These are phyloP conservation scores for Furcifer pardalis DNA, from an alignment of 2,797 vertebrate genomes.

Conservation along the genomic window DNA sequence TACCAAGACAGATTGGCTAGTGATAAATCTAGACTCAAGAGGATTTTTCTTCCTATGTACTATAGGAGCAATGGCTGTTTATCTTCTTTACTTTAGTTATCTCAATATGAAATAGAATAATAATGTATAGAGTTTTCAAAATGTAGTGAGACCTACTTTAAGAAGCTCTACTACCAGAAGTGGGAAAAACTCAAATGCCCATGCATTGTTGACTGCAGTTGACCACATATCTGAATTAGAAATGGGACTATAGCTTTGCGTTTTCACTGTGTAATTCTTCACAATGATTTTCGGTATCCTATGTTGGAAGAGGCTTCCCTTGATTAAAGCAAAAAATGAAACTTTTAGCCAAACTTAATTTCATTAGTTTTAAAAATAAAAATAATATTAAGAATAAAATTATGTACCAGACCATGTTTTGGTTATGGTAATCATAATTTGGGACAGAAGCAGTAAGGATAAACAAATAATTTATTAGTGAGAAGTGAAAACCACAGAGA, in stretches of 20 bases:
- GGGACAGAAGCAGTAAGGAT: no score
- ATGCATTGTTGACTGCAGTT: not conserved
- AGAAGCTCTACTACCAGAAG: not conserved
- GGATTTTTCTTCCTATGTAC: not conserved
- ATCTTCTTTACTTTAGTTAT: not conserved
- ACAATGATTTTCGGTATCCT: not conserved
- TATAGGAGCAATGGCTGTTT: not conserved
- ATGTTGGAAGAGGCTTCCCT: not conserved
- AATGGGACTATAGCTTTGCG: not conserved
- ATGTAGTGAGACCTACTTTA: not conserved
- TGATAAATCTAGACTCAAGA: not conserved
- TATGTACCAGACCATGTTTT: not conserved
- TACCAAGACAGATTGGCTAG: not conserved
- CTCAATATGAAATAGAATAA: not conserved
- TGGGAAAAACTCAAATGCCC: not conserved
- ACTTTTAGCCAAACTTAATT: conserved; percentile 24
- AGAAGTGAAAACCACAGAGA: no score
- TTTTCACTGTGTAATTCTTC: not conserved
- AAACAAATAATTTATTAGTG: no score
- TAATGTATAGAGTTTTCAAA: not conserved
- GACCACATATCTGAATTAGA: not conserved
- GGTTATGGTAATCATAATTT: not conserved
- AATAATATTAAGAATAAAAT: not conserved
- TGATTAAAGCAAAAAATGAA: conserved; percentile 19
- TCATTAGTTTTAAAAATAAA: not conserved